These are phyloP conservation scores for Centrocercus urophasianus DNA, from an alignment of 2,113 vertebrate species.

Conservation along the genomic window DNA sequence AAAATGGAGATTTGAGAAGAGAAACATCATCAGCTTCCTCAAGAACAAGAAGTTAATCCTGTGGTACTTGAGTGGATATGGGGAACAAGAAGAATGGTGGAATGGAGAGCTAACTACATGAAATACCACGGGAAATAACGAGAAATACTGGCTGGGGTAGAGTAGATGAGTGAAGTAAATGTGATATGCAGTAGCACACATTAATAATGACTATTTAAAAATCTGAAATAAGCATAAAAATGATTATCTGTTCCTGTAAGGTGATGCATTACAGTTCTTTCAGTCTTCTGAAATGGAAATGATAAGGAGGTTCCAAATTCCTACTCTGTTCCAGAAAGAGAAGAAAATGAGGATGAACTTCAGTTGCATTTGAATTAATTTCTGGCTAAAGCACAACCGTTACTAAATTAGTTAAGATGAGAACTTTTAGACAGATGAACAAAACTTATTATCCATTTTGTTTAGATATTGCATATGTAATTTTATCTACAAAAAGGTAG, in stretches of 20 bases:
- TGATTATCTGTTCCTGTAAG: background rate
- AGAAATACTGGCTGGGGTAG: background rate
- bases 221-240: background rate
- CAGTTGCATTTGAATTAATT: background rate
- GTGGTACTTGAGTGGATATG: background rate
- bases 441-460: background rate
- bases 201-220: background rate
- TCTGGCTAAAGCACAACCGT: background rate
- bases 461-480: background rate
- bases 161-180: background rate
- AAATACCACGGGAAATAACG: background rate
- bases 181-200: background rate
- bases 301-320: background rate
- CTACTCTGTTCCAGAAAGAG: background rate
- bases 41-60: background rate
- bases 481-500: background rate
- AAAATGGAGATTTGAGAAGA: background rate
- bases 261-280: background rate
- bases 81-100: accelerated
- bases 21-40: background rate
- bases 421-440: background rate
- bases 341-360: background rate
- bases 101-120: background rate
- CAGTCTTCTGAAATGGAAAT: background rate
- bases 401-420: background rate